Percentiles rank a stretch among this genome's conserved stretches.
These are phyloP conservation scores for Lynx canadensis DNA, from an alignment of 2,113 vertebrate genomes.

Conservation along the genomic window DNA sequence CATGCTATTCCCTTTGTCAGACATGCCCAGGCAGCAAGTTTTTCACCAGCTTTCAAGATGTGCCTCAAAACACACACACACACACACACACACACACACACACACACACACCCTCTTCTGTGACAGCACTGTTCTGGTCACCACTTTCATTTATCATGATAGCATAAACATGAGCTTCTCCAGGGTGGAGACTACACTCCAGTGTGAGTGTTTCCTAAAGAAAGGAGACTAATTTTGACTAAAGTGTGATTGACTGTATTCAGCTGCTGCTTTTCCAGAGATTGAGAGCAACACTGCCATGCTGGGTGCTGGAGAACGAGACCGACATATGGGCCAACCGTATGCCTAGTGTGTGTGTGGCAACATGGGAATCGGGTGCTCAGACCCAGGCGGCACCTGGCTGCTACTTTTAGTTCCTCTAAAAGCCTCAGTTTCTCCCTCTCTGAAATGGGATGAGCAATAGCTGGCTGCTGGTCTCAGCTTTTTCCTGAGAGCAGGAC, in stretches of 20 bases:
- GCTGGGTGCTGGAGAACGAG: neutral
- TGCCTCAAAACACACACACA: neutral
- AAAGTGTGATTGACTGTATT: neutral
- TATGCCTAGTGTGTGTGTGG: fast-evolving
- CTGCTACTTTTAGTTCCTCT: neutral
- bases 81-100: too few relatives aligned
- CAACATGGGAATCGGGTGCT: neutral
- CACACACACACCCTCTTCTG: neutral
- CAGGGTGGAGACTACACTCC: neutral
- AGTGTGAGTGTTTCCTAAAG: neutral
- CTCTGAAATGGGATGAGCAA: neutral
- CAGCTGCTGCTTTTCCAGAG: neutral
- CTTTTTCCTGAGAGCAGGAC: neutral
- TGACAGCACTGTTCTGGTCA: neutral
- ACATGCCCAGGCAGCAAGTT: neutral
- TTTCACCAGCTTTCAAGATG: neutral
- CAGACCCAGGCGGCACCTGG: neutral
- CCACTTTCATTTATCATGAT: neutral
- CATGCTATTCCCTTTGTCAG: neutral
- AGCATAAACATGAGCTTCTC: neutral
- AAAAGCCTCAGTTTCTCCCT: neutral
- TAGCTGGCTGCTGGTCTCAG: neutral
- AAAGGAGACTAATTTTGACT: conserved; percentile 33
- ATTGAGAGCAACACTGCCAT: neutral
- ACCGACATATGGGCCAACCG: fast-evolving